Conservation (phyloP, 2,113 vertebrate species). For the Brachypodius melanocephalos region DNA sequence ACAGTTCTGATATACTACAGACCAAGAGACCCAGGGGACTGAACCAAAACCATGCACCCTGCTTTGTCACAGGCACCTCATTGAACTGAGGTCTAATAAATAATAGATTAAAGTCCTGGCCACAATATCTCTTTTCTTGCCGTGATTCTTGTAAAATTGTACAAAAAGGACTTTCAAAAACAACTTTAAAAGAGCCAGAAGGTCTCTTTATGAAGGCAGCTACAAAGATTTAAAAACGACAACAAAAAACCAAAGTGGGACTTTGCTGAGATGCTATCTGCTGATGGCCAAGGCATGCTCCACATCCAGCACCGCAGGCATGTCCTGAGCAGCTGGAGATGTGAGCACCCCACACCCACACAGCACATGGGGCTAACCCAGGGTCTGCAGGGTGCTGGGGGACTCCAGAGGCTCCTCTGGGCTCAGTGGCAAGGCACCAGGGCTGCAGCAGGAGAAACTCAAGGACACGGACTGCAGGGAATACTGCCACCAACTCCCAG, state of each 20-base stretch:
- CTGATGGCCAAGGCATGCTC: background rate
- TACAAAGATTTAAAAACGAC: background rate
- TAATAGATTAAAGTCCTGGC: constrained; percentile 23
- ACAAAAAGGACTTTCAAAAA: background rate
- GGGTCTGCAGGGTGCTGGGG: background rate
- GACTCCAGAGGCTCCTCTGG: background rate
- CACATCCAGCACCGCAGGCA: fast-evolving
- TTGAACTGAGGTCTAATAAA: constrained; percentile 24
- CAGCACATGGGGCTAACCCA: fast-evolving
- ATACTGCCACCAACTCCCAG: background rate
- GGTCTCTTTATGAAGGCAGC: background rate
- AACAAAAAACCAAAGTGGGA: background rate
- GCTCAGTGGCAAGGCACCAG: background rate
- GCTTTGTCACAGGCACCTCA: constrained; percentile 33
- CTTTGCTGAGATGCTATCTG: background rate
- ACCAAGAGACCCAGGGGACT: background rate
- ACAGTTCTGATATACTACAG: background rate
- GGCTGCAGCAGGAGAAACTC: background rate
- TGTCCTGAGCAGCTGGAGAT: background rate
- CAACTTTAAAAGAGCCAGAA: background rate
- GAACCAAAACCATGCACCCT: constrained; percentile 8
- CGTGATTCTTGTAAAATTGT: background rate
- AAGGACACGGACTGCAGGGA: background rate
- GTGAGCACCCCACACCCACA: background rate
- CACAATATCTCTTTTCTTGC: background rate